phyloP scores from a whole-genome alignment of 2,888 invertebrate species.

The Camptogramma bilineatum region DNA sequence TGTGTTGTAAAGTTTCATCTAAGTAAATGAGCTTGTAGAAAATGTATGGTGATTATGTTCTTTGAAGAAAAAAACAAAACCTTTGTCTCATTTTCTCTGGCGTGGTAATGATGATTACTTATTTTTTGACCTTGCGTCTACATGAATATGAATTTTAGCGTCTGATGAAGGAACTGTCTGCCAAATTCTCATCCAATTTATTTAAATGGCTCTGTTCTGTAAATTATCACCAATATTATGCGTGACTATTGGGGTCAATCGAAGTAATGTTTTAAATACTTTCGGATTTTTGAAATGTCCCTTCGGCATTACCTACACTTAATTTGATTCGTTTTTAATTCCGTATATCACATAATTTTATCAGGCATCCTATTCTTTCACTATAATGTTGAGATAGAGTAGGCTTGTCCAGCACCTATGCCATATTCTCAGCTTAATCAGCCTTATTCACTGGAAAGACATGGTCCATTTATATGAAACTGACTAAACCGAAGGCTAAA shows the following conservation, averaged over 20 bases:
- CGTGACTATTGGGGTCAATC: not conserved
- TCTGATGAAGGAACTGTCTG: not conserved
- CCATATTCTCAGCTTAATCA: too few species aligned
- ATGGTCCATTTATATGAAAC: too few species aligned
- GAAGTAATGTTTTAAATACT: too few species aligned
- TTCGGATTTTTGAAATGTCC: not conserved
- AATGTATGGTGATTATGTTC: not conserved
- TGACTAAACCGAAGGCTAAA: too few species aligned
- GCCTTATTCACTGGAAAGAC: too few species aligned
- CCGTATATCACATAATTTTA: too few species aligned
- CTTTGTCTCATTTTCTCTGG: not conserved
- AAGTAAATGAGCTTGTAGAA: not conserved
- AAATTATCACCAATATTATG: not conserved
- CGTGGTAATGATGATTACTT: conserved; percentile 1
- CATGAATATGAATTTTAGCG: not conserved
- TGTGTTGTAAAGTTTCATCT: not conserved
- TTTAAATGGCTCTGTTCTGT: not conserved
- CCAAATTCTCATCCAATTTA: not conserved
- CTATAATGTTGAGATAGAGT: too few species aligned
- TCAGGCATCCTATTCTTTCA: too few species aligned
- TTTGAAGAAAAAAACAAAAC: not conserved
- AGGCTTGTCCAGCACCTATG: too few species aligned
- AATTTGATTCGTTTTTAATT: too few species aligned
- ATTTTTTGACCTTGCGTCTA: not conserved
- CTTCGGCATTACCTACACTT: too few species aligned